Conservation (phyloP, 2,797 vertebrate genomes). For the Danio jaintianensis region DNA sequence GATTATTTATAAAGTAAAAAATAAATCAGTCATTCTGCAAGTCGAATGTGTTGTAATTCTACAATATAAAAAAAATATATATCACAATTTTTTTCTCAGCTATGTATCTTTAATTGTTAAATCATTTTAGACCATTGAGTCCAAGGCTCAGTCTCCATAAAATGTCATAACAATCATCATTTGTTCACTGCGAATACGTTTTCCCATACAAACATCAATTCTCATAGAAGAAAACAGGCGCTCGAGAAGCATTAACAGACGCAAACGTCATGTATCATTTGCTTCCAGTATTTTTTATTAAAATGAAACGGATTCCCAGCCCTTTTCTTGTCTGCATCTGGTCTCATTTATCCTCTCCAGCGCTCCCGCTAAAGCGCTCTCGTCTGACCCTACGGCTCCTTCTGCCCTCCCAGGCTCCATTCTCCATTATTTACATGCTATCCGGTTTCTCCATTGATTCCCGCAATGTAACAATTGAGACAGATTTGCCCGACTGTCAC, state of each 20-base stretch:
- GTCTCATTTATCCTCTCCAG: slow-evolving; percentile 31
- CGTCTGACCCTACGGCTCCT: slow-evolving; percentile 67
- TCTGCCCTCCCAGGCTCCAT: slow-evolving; percentile 51
- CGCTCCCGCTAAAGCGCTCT: slow-evolving; percentile 68
- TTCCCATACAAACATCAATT: slow-evolving; percentile 12
- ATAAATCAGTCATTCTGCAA: too few relatives aligned
- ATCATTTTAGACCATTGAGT: not conserved
- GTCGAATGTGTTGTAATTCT: too few relatives aligned
- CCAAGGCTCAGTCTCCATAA: too few relatives aligned
- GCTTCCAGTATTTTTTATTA: slow-evolving; percentile 22
- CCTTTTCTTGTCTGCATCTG: slow-evolving; percentile 1
- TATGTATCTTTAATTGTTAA: not conserved
- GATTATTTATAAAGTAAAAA: too few relatives aligned
- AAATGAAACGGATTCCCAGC: slow-evolving; percentile 32
- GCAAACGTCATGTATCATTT: not conserved
- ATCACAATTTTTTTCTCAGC: too few relatives aligned
- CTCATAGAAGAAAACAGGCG: not conserved
- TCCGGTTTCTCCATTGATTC: slow-evolving; percentile 78
- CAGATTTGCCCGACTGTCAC: slow-evolving; percentile 80
- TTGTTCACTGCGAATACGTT: too few relatives aligned
- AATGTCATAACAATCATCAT: too few relatives aligned
- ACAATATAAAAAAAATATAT: too few relatives aligned
- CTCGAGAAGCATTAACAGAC: slow-evolving; percentile 8
- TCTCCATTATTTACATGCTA: slow-evolving; percentile 80
- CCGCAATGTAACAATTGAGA: slow-evolving; percentile 77